A percentile compares a stretch with the other conserved stretches of the same genome.
Conservation (phyloP, 2,888 invertebrate genomes). For the Nomada lathburiana region DNA sequence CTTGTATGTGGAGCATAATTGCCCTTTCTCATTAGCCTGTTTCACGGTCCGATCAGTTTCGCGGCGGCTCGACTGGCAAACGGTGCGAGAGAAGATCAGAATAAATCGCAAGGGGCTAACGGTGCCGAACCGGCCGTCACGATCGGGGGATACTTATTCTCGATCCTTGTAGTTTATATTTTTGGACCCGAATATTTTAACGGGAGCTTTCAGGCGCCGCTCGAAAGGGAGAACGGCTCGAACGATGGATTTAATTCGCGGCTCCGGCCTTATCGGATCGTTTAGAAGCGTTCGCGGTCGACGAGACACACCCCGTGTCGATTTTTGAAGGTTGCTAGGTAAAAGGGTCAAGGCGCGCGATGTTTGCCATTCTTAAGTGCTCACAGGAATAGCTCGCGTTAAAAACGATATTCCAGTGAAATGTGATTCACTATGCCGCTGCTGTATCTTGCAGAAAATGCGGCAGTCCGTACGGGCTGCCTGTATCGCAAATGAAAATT, state of each 20-base stretch:
- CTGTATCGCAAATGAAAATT: too few species aligned
- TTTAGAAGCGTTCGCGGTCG: constrained; percentile 1
- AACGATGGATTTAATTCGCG: constrained; percentile 4
- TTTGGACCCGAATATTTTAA: constrained; percentile 23
- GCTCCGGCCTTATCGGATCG: background rate
- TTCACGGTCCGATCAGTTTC: constrained; percentile 59
- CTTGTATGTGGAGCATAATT: constrained; percentile 59
- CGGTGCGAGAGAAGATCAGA: constrained; percentile 47
- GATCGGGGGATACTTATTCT: constrained; percentile 31
- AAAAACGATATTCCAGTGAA: background rate
- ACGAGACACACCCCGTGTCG: background rate
- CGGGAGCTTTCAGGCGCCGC: background rate
- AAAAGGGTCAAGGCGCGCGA: constrained; percentile 6
- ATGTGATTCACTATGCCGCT: background rate
- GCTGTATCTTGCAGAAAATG: too few species aligned
- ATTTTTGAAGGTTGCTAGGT: constrained; percentile 10
- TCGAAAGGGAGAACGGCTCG: background rate
- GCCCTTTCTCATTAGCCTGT: constrained; percentile 68
- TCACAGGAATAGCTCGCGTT: constrained; percentile 18
- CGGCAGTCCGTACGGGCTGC: too few species aligned
- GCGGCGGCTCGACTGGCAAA: constrained; percentile 36
- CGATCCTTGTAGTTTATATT: constrained; percentile 20
- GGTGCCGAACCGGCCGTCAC: background rate
- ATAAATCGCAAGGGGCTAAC: constrained; percentile 42
- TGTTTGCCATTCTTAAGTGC: constrained; percentile 15